These are phyloP conservation scores for Magallana gigas DNA, from an alignment of 1,140 invertebrate genomes.

Conservation along the genomic window DNA sequence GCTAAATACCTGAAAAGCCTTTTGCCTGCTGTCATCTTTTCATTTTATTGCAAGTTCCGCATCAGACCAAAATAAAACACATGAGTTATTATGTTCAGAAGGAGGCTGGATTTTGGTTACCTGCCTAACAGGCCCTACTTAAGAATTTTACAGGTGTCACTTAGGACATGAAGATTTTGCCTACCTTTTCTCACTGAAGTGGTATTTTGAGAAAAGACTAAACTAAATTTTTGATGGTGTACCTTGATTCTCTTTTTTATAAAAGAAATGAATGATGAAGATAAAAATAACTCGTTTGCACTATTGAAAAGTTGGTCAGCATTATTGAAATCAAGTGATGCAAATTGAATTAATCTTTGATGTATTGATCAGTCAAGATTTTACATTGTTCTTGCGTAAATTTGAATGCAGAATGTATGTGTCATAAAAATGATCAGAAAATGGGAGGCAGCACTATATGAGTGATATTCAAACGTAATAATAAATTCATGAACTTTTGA, in stretches of 20 bases:
- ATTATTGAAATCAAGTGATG: constrained; percentile 21
- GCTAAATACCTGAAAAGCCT: constrained; percentile 22
- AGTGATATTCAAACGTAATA: constrained; percentile 15
- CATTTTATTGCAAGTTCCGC: constrained; percentile 33
- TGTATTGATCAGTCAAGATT: constrained; percentile 29
- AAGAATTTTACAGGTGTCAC: background rate
- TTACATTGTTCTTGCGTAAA: constrained; percentile 13
- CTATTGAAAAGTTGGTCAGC: background rate
- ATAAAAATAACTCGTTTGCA: background rate
- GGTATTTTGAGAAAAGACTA: too few species aligned
- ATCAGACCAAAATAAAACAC: constrained; percentile 23
- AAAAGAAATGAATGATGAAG: background rate
- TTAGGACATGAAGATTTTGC: background rate
- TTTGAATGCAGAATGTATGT: constrained; percentile 14
- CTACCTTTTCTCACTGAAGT: background rate
- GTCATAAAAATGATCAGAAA: constrained; percentile 17
- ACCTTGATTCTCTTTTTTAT: too few species aligned
- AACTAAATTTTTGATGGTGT: too few species aligned
- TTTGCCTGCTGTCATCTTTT: constrained; percentile 24
- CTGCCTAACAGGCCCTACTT: background rate
- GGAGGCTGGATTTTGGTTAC: constrained; percentile 13
- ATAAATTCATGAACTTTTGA: constrained; percentile 37
- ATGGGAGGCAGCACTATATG: constrained; percentile 6
- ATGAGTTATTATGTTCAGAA: background rate
- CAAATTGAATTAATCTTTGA: constrained; percentile 35